Evolutionary conservation across 2,888 invertebrate species (phyloP), one percentile per base, ranked within the genome.

Genomic region (Gonocerus acuteangulatus): DNA sequence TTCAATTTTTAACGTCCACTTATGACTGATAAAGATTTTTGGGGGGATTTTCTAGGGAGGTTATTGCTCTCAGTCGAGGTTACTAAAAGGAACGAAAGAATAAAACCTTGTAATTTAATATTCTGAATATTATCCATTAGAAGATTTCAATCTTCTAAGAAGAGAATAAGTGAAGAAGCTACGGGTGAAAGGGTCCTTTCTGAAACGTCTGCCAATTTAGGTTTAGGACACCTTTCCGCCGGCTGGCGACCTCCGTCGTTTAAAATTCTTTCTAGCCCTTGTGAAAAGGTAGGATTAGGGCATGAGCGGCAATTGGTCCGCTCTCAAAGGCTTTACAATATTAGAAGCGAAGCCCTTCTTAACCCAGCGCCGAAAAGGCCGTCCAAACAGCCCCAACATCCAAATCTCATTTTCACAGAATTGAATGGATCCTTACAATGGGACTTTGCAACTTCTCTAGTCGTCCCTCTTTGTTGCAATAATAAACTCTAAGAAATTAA

Each of bases 361-460:
- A 9, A 9, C 23, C 2, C 2, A 1, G 11, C 42, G 4, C 16
- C 42, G 7, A 42, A 42, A 42, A 13, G 42, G 42, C 7, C 16
- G 49, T 32, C 27, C 34, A 49, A 49, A 49, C 49, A 49, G 49
- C n/a, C n/a, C n/a, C 49, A 32, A 49, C 49, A 49, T 34, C 49
- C 49, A 49, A 49, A 49, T 49, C 49, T 49, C 49, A 49, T 49
- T 49, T 49, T 49, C 49, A 16, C 34, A 49, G 49, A 49, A 49
- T 49, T 49, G 49, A 49, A 49, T 49, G 49, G 49, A 13, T 16
- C 23, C 15, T 13, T 32, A 49, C 49, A 49, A 49, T 49, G 32
- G 49, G 34, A 34, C 49, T 32, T 18, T 16, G 27, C 27, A 49
- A 49, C 49, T 49, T 49, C 49, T 27, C 49, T n/a, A 32, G 7